Conservation (phyloP, 2,888 invertebrate species). For the Agelastica alni region DNA sequence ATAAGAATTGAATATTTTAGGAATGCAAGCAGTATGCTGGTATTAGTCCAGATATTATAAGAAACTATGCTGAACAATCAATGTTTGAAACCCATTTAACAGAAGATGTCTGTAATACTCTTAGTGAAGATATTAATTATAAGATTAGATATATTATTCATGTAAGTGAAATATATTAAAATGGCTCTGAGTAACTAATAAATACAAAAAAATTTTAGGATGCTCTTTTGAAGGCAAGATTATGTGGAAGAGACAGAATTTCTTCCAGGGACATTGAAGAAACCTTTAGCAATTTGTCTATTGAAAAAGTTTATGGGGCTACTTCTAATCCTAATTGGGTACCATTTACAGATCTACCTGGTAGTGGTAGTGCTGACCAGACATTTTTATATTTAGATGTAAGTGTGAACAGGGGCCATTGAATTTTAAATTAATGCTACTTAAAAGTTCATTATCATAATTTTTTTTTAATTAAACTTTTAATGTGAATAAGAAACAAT, state of each 20-base stretch:
- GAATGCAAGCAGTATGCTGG: conserved; percentile 51
- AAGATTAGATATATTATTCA: conserved; percentile 53
- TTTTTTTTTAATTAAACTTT: no score
- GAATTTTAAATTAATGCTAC: no score
- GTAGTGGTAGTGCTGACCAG: conserved; percentile 37
- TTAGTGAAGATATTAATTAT: conserved; percentile 54
- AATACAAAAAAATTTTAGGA: no score
- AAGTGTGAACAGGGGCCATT: no score
- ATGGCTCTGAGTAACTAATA: no score
- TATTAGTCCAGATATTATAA: conserved; percentile 49
- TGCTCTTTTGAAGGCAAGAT: conserved; percentile 48
- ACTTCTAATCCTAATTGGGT: conserved; percentile 49
- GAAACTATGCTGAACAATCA: conserved; percentile 50
- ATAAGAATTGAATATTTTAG: no score
- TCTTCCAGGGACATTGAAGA: conserved; percentile 50
- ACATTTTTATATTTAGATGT: conserved; percentile 50
- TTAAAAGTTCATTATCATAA: no score
- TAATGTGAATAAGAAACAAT: background rate
- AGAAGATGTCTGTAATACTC: conserved; percentile 47
- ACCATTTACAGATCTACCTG: conserved; percentile 44
- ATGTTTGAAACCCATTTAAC: conserved; percentile 44
- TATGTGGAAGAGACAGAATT: conserved; percentile 49
- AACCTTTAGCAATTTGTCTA: conserved; percentile 48
- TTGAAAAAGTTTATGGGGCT: conserved; percentile 52
- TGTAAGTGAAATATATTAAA: conserved; percentile 45